A percentile compares a stretch with the other conserved stretches of the same genome.
Conservation (phyloP, 1,140 invertebrate species). For the Chironomus striatipennis region DNA sequence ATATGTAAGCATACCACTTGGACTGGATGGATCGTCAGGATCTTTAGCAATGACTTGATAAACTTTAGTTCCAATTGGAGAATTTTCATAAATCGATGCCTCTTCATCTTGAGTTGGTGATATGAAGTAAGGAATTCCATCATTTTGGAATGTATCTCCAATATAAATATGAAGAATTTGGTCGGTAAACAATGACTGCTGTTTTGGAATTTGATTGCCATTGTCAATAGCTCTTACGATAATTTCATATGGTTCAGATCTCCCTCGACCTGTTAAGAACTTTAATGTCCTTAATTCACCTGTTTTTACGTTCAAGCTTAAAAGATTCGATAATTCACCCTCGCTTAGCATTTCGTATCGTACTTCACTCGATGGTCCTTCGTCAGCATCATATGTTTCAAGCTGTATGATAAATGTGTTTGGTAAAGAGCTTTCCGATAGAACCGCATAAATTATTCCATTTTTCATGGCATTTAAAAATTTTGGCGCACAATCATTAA, state of each 20-base stretch:
- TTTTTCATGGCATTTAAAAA: conserved; percentile 10
- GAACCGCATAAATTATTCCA: conserved; percentile 42
- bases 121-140: conserved; percentile 70
- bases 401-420: conserved; percentile 60
- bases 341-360: conserved; percentile 62
- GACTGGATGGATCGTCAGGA: conserved; percentile 64
- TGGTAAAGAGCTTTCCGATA: conserved; percentile 63
- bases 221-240: conserved; percentile 60
- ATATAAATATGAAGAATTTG: conserved; percentile 59
- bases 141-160: conserved; percentile 73
- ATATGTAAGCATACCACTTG: conserved; percentile 63
- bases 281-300: conserved; percentile 58
- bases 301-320: conserved; percentile 51
- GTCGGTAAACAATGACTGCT: conserved; percentile 47
- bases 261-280: conserved; percentile 63
- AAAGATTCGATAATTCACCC: conserved; percentile 61
- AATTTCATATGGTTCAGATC: conserved; percentile 63
- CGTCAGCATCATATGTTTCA: conserved; percentile 70
- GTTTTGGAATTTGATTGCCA: conserved; percentile 47
- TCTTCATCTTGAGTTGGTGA: conserved; percentile 62
- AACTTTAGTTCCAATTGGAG: conserved; percentile 61
- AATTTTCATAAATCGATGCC: conserved; percentile 54
- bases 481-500: conserved; percentile 70
- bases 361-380: conserved; percentile 56
- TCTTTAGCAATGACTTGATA: conserved; percentile 70